Evolutionary conservation across 1,140 invertebrate species (phyloP).

Genomic region (Cotesia glomerata): DNA sequence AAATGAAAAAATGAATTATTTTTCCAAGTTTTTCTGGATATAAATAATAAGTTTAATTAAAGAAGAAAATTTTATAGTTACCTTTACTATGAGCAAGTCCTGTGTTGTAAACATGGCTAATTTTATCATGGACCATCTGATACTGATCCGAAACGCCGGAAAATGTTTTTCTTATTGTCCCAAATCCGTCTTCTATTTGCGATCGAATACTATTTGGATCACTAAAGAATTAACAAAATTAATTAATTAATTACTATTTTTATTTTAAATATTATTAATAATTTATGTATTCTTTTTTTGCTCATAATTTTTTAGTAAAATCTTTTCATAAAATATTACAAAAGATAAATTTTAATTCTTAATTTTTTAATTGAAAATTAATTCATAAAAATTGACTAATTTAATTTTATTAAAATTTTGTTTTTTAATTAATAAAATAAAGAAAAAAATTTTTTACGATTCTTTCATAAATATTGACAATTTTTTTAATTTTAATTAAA

Average conservation of each 20-base stretch:
- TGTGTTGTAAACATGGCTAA: conserved; percentile 46
- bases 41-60: conserved; percentile 64
- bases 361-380: too few species aligned
- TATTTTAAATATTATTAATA: neutral
- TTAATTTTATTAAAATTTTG: too few species aligned
- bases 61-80: conserved; percentile 34
- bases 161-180: conserved; percentile 45
- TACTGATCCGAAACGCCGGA: conserved; percentile 42
- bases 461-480: too few species aligned
- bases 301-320: too few species aligned
- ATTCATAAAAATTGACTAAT: too few species aligned
- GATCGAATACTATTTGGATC: conserved; percentile 34
- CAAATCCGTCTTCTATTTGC: conserved; percentile 49
- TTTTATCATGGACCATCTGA: conserved; percentile 36
- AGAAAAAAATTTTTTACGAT: too few species aligned
- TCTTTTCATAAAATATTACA: too few species aligned
- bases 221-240: conserved; percentile 29
- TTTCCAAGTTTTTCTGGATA: conserved; percentile 65
- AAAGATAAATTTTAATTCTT: too few species aligned
- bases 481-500: too few species aligned
- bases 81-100: conserved; percentile 53
- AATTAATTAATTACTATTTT: neutral
- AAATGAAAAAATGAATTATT: too few species aligned
- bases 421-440: too few species aligned
- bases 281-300: neutral